A percentile compares a stretch with the other conserved stretches of the same genome.
Evolutionary conservation across 2,113 vertebrate species (phyloP).

Genomic region (Oryzias melastigma): DNA sequence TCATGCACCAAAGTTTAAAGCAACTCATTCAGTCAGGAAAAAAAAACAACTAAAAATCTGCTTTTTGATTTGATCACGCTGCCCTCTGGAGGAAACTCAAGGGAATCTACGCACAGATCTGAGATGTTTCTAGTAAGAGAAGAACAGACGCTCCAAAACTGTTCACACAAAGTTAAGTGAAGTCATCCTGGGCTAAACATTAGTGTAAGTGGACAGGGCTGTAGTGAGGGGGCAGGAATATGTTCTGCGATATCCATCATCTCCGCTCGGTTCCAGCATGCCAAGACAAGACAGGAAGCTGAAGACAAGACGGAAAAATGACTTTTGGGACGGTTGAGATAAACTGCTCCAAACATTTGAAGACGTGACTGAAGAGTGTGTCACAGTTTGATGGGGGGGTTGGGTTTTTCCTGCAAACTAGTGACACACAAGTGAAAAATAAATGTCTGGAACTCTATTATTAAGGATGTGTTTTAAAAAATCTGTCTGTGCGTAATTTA

Average conservation of each 20-base stretch:
- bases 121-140: neutral
- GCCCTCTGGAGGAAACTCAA: slow-evolving; percentile 58
- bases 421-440: too few relatives aligned
- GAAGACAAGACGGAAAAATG: neutral
- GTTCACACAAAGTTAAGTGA: neutral
- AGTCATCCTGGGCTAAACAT: slow-evolving; percentile 21
- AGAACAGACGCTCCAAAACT: neutral
- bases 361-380: too few relatives aligned
- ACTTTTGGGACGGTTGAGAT: neutral
- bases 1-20: neutral
- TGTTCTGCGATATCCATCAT: slow-evolving; percentile 26
- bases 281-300: neutral
- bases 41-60: neutral
- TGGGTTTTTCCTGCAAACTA: too few relatives aligned
- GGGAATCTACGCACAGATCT: neutral
- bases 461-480: too few relatives aligned
- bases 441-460: too few relatives aligned
- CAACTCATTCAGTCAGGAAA: too few relatives aligned
- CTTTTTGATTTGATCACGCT: slow-evolving; percentile 37
- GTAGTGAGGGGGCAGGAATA: slow-evolving; percentile 36
- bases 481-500: too few relatives aligned
- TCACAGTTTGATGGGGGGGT: too few relatives aligned
- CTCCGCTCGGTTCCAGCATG: slow-evolving; percentile 21
- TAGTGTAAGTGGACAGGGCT: slow-evolving; percentile 27
- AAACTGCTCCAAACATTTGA: too few relatives aligned